Conservation (phyloP, 2,888 invertebrate genomes). For the Atethmia centrago region DNA sequence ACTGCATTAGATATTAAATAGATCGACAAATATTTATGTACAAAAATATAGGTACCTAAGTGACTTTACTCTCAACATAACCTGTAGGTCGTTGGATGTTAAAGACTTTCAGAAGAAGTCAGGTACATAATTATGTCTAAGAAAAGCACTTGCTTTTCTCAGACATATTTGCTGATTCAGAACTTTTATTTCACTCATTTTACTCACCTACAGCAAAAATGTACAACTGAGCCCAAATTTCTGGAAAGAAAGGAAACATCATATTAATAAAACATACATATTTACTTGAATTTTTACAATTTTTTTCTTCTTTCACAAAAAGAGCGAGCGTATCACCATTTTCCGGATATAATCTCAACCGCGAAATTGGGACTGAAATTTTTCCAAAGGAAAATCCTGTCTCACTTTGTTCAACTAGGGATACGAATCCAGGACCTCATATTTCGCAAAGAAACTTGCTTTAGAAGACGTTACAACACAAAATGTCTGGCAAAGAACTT, state of each 20-base stretch:
- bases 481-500: conserved; percentile 3
- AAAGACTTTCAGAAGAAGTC: neutral
- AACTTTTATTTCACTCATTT: conserved; percentile 14
- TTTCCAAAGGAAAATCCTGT: neutral
- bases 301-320: conserved; percentile 1
- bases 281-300: neutral
- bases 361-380: conserved; percentile 21
- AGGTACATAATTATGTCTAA: neutral
- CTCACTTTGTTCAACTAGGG: neutral
- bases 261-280: conserved; percentile 33
- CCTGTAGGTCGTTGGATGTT: neutral
- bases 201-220: conserved; percentile 83
- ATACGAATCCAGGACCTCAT: neutral
- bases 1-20: neutral
- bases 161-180: too few species aligned
- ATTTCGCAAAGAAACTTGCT: neutral
- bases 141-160: too few species aligned
- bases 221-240: conserved; percentile 81
- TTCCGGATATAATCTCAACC: conserved; percentile 12
- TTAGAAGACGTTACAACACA: conserved; percentile 19
- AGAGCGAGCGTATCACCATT: conserved; percentile 26
- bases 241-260: conserved; percentile 75
- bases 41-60: neutral
- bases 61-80: neutral
- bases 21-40: neutral